phyloP scores from a whole-genome alignment of 2,113 vertebrate species.

The Myanophis thanlyinensis region DNA sequence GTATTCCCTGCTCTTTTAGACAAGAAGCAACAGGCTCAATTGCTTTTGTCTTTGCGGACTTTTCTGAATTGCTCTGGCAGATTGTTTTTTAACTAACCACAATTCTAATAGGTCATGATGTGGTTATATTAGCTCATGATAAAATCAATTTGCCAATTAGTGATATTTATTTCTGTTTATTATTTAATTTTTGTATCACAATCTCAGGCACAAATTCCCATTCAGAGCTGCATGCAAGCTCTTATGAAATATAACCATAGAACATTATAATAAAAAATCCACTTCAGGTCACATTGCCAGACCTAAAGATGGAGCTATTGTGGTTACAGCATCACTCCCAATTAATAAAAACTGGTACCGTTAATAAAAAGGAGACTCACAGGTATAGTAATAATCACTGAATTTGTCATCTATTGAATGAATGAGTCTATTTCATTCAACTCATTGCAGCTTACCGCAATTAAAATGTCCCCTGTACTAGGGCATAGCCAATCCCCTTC shows the following conservation, averaged over 20 bases:
- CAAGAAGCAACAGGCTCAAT: background rate
- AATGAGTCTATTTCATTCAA: background rate
- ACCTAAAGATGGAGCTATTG: background rate
- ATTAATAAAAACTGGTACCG: background rate
- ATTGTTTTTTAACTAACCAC: background rate
- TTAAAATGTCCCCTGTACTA: background rate
- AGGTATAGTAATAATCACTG: background rate
- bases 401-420: background rate
- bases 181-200: background rate
- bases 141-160: background rate
- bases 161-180: background rate
- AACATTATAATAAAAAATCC: background rate
- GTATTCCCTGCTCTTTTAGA: background rate
- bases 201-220: background rate
- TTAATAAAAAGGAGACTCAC: background rate
- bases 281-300: background rate
- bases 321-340: background rate
- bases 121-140: background rate
- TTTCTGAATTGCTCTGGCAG: background rate
- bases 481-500: background rate
- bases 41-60: background rate
- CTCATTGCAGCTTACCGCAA: background rate
- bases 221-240: background rate
- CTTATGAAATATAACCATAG: background rate
- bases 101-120: background rate